Evolutionary conservation across 1,140 invertebrate genomes (phyloP), one percentile per base, ranked within the genome.

Genomic region (Bombus polaris): DNA sequence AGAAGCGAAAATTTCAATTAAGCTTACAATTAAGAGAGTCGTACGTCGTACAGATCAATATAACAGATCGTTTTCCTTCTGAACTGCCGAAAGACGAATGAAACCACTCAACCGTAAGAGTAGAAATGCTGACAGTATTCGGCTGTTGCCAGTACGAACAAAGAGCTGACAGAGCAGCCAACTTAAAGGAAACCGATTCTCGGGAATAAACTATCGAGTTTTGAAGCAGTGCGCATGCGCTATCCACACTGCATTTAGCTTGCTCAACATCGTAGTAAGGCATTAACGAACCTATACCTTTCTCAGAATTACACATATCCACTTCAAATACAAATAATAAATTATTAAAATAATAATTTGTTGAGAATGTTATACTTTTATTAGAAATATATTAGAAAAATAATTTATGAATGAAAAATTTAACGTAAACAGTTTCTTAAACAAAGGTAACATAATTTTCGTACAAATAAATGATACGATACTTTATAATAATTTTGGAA

Each of bases 191-290:
- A 62, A 15, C 32, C 32, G 2, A 6, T 83, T 44, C 35, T 71
- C 62, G 22, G 53, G 35, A 89, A 87, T 84, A 85, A 74, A 10
- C 62, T 35, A 42, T 81, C 88, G 81, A 80, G 85, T 74, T 62
- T 70, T 42, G 10, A 35, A 42, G 53, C 22, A 39, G 25, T 5
- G 37, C 77, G 87, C 79, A 47, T 66, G 79, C 65, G 81, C 18
- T 12, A 25, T 59, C 22, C 35, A n/a, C 15, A 18, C 18, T 62
- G 35, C 65, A 42, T n/a, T 18, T 18, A 18, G 25, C 13, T 13
- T 13, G 12, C 4, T 9, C 79, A 85, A 37, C 1, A 9, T 32
- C 71, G 84, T 81, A 42, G 12, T 6, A 66, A 75, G 39, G 1
- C 0, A 1, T 25, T 25, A 2, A 28, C 6, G 53, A 53, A 25